Percentiles rank a stretch among this genome's conserved stretches.
Evolutionary conservation across 2,888 invertebrate genomes (phyloP).

Genomic region (Caenorhabditis doughertyi): DNA sequence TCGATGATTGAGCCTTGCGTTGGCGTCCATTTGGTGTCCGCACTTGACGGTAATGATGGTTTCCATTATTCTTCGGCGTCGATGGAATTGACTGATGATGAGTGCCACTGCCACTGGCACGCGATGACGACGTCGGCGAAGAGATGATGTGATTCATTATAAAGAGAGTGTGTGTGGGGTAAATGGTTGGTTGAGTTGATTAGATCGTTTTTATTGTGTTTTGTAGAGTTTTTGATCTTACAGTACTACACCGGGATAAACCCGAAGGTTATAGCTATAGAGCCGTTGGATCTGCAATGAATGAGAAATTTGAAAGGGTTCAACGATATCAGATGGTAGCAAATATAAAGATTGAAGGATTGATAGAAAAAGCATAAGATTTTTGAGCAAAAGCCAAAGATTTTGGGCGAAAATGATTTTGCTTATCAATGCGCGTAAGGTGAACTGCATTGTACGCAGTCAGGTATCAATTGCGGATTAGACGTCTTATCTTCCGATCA

Average conservation of each 20-base stretch:
- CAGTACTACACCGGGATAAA: slow-evolving; percentile 49
- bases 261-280: slow-evolving; percentile 50
- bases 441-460: slow-evolving; percentile 4
- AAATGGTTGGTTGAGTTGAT: slow-evolving; percentile 3
- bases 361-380: neutral
- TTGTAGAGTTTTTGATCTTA: slow-evolving; percentile 51
- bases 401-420: neutral
- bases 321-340: too few relatives aligned
- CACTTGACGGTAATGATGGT: slow-evolving; percentile 11
- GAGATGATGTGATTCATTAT: slow-evolving; percentile 26
- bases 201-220: slow-evolving; percentile 1
- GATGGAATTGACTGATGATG: neutral
- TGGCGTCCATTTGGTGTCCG: slow-evolving; percentile 16
- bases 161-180: neutral
- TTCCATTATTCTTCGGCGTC: slow-evolving; percentile 33
- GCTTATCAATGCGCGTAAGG: neutral
- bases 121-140: slow-evolving; percentile 24
- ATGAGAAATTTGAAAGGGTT: neutral
- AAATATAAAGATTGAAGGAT: neutral
- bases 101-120: slow-evolving; percentile 29
- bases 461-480: neutral
- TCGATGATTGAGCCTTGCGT: slow-evolving; percentile 57
- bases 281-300: slow-evolving; percentile 48
- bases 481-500: neutral
- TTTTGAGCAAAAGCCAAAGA: neutral